Conservation (phyloP, 2,113 vertebrate species). For the Coryphaenoides rupestris region DNA sequence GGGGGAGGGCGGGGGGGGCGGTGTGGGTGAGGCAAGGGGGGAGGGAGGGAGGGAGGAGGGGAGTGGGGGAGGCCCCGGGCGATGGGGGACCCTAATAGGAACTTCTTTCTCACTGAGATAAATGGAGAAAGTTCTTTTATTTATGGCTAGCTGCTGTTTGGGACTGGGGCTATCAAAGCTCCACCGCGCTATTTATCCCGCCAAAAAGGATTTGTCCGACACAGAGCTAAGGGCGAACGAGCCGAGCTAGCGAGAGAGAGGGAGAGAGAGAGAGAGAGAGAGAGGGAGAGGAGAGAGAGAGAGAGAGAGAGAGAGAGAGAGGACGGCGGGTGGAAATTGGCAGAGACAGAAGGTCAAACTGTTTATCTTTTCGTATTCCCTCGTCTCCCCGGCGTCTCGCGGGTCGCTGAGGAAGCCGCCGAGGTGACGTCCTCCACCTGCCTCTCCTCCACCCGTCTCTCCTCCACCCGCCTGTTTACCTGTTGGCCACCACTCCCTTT, state of each 20-base stretch:
- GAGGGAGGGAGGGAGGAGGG: conserved; percentile 75
- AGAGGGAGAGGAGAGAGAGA: conserved; percentile 11
- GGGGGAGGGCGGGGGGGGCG: conserved; percentile 66
- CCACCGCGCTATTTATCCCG: conserved; percentile 78
- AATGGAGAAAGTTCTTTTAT: conserved; percentile 85
- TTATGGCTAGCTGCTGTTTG: conserved; percentile 79
- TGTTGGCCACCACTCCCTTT: conserved; percentile 54
- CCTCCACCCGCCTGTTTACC: conserved; percentile 39
- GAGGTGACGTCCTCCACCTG: no score
- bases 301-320: conserved; percentile 59
- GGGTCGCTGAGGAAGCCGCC: conserved; percentile 48
- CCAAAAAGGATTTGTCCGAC: conserved; percentile 75
- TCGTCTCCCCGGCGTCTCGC: conserved; percentile 54
- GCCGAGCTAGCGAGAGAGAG: conserved; percentile 56
- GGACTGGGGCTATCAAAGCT: conserved; percentile 81
- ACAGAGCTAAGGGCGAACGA: conserved; percentile 71
- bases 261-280: no score
- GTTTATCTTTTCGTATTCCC: conserved; percentile 72
- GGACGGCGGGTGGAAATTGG: conserved; percentile 68
- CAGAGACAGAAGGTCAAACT: conserved; percentile 78
- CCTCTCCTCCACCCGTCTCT: conserved; percentile 27
- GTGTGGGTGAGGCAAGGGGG: conserved; percentile 77
- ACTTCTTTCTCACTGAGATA: conserved; percentile 80
- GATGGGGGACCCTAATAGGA: conserved; percentile 77
- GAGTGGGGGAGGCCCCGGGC: conserved; percentile 77